Evolutionary conservation across 2,888 invertebrate genomes (phyloP), one percentile per base, ranked within the genome.

Genomic region (Campopleginae sp.): DNA sequence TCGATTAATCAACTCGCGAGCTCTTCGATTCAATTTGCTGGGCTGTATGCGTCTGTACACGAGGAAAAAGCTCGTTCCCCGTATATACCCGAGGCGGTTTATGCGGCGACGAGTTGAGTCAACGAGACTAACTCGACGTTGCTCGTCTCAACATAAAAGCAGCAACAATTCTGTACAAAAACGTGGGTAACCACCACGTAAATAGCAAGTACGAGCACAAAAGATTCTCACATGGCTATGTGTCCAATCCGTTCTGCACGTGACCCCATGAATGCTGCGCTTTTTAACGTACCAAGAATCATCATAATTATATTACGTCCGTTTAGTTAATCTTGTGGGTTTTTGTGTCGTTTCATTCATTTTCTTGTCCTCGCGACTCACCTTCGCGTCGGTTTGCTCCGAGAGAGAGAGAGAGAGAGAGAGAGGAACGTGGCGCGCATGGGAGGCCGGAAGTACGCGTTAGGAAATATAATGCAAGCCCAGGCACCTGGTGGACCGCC

Each of bases 401-500:
- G 17, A 87, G 78, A 82, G 72, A 68, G 76, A 85, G 48, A 54
- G 23, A 68, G 31, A 80, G 65, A 78, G 63, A 70, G 61, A 61
- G n/a, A 19, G 31, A 48, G 23, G n/a, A 42, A 19, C n/a, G n/a
- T n/a, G n/a, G n/a, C n/a, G n/a, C n/a, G n/a, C n/a, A n/a, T n/a
- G n/a, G n/a, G 74, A 38, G 44, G 17, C 27, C 58, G 58, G 58
- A 58, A 58, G 58, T 58, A 27, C 58, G 58, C 58, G 27, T 38
- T 31, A 19, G 33, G 86, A 76, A 66, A 66, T 76, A 44, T 65
- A 65, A 77, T 54, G 58, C 48, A 27, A 44, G 48, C 72, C 87
- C 87, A 89, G 88, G 88, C 90, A 90, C 89, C 91, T 89, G 89
- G 89, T 90, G 89, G 86, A 86, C 70, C 81, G 88, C 90, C 91